These are phyloP conservation scores for Catocala nupta DNA, from an alignment of 2,888 invertebrate genomes.

Conservation along the genomic window DNA sequence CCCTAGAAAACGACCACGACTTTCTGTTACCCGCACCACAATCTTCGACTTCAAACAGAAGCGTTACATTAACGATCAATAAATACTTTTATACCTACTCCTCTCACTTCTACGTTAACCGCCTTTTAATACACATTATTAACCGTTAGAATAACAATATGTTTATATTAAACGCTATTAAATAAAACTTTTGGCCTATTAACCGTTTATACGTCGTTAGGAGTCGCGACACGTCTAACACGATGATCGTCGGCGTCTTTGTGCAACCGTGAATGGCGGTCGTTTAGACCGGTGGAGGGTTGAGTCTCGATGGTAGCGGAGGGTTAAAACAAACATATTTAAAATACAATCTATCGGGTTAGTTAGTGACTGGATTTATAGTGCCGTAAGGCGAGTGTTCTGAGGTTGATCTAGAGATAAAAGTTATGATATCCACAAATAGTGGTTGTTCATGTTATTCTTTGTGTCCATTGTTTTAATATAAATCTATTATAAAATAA, in stretches of 20 bases:
- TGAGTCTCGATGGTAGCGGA: slow-evolving; percentile 44
- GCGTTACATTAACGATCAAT: not conserved
- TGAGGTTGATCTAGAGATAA: too few species aligned
- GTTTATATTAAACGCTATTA: slow-evolving; percentile 44
- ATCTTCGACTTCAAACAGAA: too few species aligned
- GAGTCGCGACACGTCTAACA: slow-evolving; percentile 66
- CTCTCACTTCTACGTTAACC: not conserved
- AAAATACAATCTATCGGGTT: too few species aligned
- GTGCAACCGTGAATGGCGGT: slow-evolving; percentile 59
- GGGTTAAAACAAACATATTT: not conserved
- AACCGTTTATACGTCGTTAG: slow-evolving; percentile 61
- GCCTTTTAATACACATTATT: slow-evolving; percentile 13
- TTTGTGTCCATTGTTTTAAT: too few species aligned
- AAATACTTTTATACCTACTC: not conserved
- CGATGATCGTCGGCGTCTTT: slow-evolving; percentile 69
- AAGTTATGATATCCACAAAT: too few species aligned
- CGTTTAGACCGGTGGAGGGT: slow-evolving; percentile 33
- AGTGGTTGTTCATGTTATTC: too few species aligned
- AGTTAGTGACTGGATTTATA: too few species aligned
- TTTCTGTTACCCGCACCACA: too few species aligned
- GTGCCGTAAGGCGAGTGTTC: too few species aligned
- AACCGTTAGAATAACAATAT: slow-evolving; percentile 27
- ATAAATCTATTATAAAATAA: too few species aligned
- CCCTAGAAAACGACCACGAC: too few species aligned
- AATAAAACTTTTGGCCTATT: slow-evolving; percentile 58